These are phyloP conservation scores for Halictus rubicundus DNA, from an alignment of 1,140 invertebrate species.

Conservation along the genomic window DNA sequence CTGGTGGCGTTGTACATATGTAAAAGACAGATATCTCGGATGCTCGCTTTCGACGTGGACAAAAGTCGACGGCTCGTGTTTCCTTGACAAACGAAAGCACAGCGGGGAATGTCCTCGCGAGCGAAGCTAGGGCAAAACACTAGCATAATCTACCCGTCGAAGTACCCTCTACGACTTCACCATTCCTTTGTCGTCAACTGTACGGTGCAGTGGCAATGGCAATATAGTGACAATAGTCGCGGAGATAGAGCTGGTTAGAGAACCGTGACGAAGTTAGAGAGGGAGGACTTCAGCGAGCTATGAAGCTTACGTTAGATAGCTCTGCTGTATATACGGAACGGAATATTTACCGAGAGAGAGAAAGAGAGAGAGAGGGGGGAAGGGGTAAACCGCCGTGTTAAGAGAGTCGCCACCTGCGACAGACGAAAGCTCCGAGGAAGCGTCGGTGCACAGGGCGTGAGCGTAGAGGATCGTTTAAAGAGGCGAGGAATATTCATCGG, in stretches of 20 bases:
- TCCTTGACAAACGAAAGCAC: neutral
- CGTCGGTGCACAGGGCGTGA: neutral
- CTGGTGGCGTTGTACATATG: too few species aligned
- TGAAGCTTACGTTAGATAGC: neutral
- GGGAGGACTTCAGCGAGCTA: neutral
- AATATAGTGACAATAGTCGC: neutral
- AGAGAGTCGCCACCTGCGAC: neutral
- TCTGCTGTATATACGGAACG: neutral
- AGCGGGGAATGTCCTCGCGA: too few species aligned
- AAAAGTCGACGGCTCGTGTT: too few species aligned
- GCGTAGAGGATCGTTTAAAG: neutral
- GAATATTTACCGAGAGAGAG: neutral
- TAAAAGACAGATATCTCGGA: too few species aligned
- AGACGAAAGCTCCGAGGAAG: neutral
- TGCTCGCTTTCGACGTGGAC: too few species aligned
- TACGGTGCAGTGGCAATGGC: neutral
- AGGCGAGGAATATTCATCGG: slow-evolving; percentile 29
- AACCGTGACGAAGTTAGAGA: neutral
- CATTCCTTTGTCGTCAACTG: neutral
- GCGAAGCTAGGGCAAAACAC: neutral
- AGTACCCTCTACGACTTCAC: neutral
- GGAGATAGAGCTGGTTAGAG: neutral
- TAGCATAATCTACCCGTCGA: neutral
- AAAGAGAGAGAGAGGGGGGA: too few species aligned
- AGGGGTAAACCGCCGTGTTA: neutral